Evolutionary conservation across 2,888 invertebrate genomes (phyloP), one percentile per base, ranked within the genome.

Genomic region (Acronicta leporina): DNA sequence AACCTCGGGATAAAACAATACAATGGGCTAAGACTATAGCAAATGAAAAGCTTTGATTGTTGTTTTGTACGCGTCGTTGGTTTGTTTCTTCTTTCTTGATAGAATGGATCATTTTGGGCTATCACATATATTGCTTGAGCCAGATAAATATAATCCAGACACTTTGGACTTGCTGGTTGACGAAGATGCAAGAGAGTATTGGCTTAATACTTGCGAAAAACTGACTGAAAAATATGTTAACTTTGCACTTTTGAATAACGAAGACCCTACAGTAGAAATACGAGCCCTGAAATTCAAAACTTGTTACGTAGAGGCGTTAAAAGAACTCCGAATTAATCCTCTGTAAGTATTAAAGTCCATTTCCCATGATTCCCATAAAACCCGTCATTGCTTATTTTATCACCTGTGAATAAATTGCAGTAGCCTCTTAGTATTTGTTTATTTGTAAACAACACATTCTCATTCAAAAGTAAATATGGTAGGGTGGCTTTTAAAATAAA

Each of bases 141-240:
- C 97, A 54, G 95, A 95, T 74, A 95, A 95, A 82, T 99, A 99
- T 94, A 96, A 96, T 87, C 98, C 99, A 1, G 99, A 99, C 89
- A 98, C 98, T 33, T 96, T 98, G 72, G 98, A 99, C 92, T 95
- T 99, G 60, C 96, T 97, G 64, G 95, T 96, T 79, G 98, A 99
- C 88, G 95, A 95, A 72, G 97, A 97, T 85, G 99, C 99, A 13
- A 96, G 97, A 86, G 96, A 95, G 75, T 99, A 99, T 90, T 99
- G 99, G 99, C 95, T 99, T 47, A 96, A 96, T 68, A 98, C 98
- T 88, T 97, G 99, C 86, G 97, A 98, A 86, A 97, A 96, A 73
- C 96, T 98, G 78, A 96, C 97, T 14, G 96, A 97, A 74, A 98
- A 98, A 93, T 98, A 98, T 92, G 96, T 97, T 25, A 95, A 95